These are phyloP conservation scores for Ptiloglossa arizonensis DNA, from an alignment of 1,140 invertebrate genomes.

Conservation along the genomic window DNA sequence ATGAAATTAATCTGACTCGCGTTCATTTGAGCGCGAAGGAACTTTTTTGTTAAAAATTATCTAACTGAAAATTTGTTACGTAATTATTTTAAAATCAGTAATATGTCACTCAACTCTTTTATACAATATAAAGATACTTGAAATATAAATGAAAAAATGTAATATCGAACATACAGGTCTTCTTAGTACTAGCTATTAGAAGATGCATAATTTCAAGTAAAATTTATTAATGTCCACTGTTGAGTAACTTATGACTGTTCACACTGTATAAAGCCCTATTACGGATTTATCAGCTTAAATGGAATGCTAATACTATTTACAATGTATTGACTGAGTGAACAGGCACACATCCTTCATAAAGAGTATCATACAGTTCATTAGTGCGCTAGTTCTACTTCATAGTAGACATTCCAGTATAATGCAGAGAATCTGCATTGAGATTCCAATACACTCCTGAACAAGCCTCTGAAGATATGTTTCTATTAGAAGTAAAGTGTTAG, in stretches of 20 bases:
- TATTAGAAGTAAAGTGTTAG: slow-evolving; percentile 82
- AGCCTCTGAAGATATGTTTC: slow-evolving; percentile 49
- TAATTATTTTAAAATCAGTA: slow-evolving; percentile 3
- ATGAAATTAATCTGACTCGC: slow-evolving; percentile 4
- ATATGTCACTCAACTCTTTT: slow-evolving; percentile 14
- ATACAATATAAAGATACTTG: slow-evolving; percentile 13
- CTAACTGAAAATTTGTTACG: slow-evolving; percentile 18
- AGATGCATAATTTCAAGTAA: neutral
- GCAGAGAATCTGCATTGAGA: slow-evolving; percentile 45
- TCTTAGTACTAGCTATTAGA: neutral
- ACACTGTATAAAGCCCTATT: slow-evolving; percentile 31
- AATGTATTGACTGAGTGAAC: slow-evolving; percentile 57
- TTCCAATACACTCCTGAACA: slow-evolving; percentile 49
- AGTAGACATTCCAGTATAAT: slow-evolving; percentile 55
- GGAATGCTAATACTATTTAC: slow-evolving; percentile 63
- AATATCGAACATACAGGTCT: neutral
- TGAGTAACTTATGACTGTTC: slow-evolving; percentile 30
- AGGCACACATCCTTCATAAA: slow-evolving; percentile 53
- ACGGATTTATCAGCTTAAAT: slow-evolving; percentile 38
- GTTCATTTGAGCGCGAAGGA: neutral
- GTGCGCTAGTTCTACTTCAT: slow-evolving; percentile 62
- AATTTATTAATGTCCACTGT: neutral
- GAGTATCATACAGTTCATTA: slow-evolving; percentile 49
- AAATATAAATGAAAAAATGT: slow-evolving; percentile 1
- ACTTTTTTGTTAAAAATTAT: slow-evolving; percentile 9